Percentiles rank a stretch among this genome's conserved stretches.
Conservation (phyloP, 2,888 invertebrate genomes). For the Tanypteryx hageni region DNA sequence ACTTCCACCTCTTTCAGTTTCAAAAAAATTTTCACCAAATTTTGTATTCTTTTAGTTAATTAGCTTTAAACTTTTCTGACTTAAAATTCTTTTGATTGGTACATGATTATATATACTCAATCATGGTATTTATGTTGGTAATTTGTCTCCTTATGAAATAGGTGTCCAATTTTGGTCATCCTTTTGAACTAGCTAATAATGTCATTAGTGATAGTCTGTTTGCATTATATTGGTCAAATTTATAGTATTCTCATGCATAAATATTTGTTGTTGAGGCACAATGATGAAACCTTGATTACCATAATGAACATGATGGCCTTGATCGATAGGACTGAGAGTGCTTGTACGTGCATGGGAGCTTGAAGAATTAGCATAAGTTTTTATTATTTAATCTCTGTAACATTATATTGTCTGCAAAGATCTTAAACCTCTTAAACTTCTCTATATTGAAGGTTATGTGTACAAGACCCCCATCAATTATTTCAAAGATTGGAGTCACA, state of each 20-base stretch:
- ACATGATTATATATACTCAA: no score
- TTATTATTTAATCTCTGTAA: background rate
- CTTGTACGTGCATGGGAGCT: background rate
- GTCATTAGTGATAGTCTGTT: no score
- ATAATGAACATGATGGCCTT: background rate
- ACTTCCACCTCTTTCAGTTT: no score
- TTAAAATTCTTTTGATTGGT: no score
- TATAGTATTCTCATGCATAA: background rate
- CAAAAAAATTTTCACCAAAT: no score
- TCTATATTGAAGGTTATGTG: constrained; percentile 75
- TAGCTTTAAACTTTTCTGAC: no score
- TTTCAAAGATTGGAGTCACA: constrained; percentile 81
- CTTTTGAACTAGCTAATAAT: no score
- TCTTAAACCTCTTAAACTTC: constrained; percentile 11
- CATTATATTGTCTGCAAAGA: background rate
- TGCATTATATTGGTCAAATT: no score
- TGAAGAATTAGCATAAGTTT: background rate
- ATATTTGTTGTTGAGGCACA: background rate
- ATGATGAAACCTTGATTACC: background rate
- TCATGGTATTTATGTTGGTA: no score
- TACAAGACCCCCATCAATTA: constrained; percentile 80
- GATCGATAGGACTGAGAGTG: constrained; percentile 24
- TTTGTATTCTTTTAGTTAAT: no score
- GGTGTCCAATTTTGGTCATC: no score
- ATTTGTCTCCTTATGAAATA: no score